Evolutionary conservation across 2,113 vertebrate species (phyloP).

Genomic region (Lynx canadensis): DNA sequence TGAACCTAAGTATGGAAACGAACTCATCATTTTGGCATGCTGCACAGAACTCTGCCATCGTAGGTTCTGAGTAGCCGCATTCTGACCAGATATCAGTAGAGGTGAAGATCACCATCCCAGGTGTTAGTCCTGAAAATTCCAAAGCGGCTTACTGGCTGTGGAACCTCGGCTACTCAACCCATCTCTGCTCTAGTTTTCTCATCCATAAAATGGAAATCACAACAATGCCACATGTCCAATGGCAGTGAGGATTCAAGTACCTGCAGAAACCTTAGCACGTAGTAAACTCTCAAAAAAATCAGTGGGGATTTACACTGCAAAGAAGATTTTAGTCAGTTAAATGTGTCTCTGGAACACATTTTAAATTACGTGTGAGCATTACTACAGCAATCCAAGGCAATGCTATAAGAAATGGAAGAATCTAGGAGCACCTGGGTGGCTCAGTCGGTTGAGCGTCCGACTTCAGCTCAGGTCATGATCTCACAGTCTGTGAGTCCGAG

Average conservation of each 20-base stretch:
- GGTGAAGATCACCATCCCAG: not conserved
- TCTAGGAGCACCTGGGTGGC: too few relatives aligned
- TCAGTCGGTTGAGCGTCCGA: too few relatives aligned
- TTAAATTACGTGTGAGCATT: not conserved
- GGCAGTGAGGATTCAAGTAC: not conserved
- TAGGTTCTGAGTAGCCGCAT: not conserved
- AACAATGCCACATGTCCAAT: too few relatives aligned
- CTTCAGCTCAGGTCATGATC: too few relatives aligned
- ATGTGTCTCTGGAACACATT: not conserved
- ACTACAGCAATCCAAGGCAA: not conserved
- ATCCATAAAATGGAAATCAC: not conserved
- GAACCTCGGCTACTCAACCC: not conserved
- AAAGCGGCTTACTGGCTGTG: not conserved
- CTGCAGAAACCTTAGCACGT: not conserved
- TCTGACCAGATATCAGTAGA: not conserved
- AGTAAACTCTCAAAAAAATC: not conserved
- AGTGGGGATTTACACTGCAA: not conserved
- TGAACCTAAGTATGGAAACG: conserved; percentile 3
- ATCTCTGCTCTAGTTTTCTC: not conserved
- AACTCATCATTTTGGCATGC: not conserved
- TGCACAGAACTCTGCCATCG: not conserved
- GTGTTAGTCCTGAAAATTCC: not conserved
- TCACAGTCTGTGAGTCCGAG: too few relatives aligned
- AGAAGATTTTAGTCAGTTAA: not conserved
- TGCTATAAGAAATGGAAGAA: not conserved